Conservation (phyloP, 2,113 vertebrate genomes). For the Amphilophus citrinellus region DNA sequence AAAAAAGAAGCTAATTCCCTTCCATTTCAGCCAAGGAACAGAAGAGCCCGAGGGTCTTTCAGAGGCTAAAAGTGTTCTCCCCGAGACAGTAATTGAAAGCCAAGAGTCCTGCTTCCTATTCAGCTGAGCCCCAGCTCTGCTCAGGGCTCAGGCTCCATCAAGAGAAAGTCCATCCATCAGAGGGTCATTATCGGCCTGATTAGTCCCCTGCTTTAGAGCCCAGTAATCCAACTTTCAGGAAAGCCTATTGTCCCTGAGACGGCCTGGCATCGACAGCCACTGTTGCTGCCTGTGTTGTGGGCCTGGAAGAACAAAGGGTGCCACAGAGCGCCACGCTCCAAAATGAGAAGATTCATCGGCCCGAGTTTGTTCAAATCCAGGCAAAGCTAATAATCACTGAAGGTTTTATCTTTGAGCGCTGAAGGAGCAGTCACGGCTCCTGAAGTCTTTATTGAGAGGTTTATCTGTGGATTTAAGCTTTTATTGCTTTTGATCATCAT, state of each 20-base stretch:
- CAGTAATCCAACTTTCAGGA: conserved; percentile 37
- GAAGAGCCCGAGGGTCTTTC: not conserved
- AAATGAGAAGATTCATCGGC: conserved; percentile 15
- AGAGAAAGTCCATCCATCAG: conserved; percentile 54
- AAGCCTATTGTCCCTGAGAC: conserved; percentile 31
- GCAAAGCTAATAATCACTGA: not conserved
- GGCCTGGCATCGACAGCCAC: conserved; percentile 1
- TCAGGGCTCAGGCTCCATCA: conserved; percentile 14
- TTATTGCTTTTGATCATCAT: not conserved
- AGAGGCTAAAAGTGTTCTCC: conserved; percentile 27
- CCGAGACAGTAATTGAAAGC: conserved; percentile 43
- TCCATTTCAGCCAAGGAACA: conserved; percentile 13
- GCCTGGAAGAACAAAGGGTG: conserved; percentile 1
- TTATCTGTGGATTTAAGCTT: not conserved
- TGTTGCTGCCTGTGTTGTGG: not conserved
- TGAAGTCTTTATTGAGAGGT: not conserved
- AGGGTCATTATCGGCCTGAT: conserved; percentile 53
- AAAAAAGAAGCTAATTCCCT: not conserved
- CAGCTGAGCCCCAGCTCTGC: conserved; percentile 12
- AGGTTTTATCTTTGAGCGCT: conserved; percentile 1
- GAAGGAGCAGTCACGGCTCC: not conserved
- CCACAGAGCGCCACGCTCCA: not conserved
- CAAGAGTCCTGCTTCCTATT: conserved; percentile 43
- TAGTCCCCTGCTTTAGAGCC: conserved; percentile 41
- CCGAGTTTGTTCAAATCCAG: not conserved